These are phyloP conservation scores for Drosophila eohydei DNA, from an alignment of 2,888 invertebrate species.

Conservation along the genomic window DNA sequence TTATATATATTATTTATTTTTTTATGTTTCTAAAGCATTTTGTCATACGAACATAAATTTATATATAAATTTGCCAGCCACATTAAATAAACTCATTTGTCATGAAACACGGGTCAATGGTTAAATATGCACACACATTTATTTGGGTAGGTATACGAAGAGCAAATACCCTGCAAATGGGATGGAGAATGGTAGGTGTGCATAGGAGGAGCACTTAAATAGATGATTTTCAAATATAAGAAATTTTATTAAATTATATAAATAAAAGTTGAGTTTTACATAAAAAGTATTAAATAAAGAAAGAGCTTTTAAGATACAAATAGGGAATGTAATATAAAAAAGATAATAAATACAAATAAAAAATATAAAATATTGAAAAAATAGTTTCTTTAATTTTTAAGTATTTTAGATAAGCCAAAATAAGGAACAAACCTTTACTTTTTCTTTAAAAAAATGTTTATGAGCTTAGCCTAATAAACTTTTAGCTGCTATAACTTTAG, in stretches of 20 bases:
- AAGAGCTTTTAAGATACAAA: too few relatives aligned
- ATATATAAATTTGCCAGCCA: not conserved
- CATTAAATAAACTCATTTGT: conserved; percentile 22
- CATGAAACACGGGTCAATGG: conserved; percentile 8
- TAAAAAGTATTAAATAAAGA: too few relatives aligned
- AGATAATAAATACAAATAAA: too few relatives aligned
- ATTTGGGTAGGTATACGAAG: not conserved
- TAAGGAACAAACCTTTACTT: too few relatives aligned
- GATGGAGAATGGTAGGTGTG: not conserved
- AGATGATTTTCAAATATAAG: too few relatives aligned
- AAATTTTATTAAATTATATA: too few relatives aligned
- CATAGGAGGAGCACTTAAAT: too few relatives aligned
- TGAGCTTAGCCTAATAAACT: not conserved
- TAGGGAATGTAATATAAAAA: too few relatives aligned
- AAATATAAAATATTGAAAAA: too few relatives aligned
- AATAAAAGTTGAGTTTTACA: too few relatives aligned
- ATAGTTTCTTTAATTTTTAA: too few relatives aligned
- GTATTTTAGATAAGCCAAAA: too few relatives aligned
- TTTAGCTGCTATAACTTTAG: not conserved
- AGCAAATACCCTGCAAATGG: not conserved
- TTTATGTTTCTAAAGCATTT: not conserved
- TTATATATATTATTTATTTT: not conserved
- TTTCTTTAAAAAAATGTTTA: not conserved
- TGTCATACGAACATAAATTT: not conserved
- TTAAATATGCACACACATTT: not conserved